These are phyloP conservation scores for Smutsia temminckii DNA, from an alignment of 2,797 vertebrate genomes.

Conservation along the genomic window DNA sequence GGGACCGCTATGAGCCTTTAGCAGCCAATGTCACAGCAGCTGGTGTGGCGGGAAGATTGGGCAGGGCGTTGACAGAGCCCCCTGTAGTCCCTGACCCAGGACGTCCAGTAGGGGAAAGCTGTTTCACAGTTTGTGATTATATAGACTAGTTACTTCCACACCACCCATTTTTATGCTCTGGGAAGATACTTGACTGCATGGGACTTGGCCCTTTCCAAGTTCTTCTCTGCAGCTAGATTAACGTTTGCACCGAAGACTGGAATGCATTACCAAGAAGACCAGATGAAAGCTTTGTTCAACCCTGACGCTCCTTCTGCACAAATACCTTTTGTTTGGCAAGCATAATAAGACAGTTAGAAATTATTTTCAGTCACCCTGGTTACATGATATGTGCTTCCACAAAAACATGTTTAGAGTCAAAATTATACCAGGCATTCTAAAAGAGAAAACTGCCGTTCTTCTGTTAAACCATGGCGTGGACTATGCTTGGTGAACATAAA, in stretches of 20 bases:
- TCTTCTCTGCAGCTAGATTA: neutral
- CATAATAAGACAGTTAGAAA: neutral
- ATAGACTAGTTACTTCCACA: neutral
- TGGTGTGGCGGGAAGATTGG: neutral
- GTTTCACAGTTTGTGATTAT: neutral
- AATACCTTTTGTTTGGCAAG: neutral
- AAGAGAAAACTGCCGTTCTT: slow-evolving; percentile 18
- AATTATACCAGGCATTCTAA: neutral
- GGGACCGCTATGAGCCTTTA: neutral
- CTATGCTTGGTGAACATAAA: neutral
- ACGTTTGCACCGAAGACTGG: neutral
- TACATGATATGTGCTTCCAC: neutral
- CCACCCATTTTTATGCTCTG: neutral
- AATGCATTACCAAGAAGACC: neutral
- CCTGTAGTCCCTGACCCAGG: neutral
- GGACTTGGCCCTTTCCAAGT: neutral
- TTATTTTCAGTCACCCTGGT: neutral
- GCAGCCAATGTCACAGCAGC: neutral
- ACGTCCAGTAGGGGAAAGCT: neutral
- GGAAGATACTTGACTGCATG: neutral
- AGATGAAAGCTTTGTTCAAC: neutral
- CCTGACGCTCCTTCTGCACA: neutral
- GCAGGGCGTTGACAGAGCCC: neutral
- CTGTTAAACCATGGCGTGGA: slow-evolving; percentile 18
- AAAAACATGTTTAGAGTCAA: slow-evolving; percentile 35